These are phyloP conservation scores for Glaucopsyche alexis DNA, from an alignment of 2,888 invertebrate species.

Conservation along the genomic window DNA sequence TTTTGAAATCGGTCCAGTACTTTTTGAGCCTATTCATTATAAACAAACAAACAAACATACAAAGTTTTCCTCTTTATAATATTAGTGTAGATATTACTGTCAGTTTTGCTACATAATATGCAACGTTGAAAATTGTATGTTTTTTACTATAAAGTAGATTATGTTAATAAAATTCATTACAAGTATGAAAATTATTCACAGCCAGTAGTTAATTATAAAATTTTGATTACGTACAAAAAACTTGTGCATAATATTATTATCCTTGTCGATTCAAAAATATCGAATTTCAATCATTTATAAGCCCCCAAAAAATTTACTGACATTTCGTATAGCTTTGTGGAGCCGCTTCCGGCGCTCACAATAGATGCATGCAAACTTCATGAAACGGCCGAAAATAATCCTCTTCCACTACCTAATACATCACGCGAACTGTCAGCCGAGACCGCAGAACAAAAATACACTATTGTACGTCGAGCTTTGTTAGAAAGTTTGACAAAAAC, in stretches of 20 bases:
- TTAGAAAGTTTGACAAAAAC: constrained; percentile 73
- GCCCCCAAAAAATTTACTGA: constrained; percentile 58
- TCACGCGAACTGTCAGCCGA: constrained; percentile 76
- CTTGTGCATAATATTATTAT: constrained; percentile 1
- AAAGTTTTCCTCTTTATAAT: too few species aligned
- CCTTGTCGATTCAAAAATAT: constrained; percentile 59
- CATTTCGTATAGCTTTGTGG: constrained; percentile 70
- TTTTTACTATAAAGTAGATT: not conserved
- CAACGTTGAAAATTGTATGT: not conserved
- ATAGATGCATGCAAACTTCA: constrained; percentile 77
- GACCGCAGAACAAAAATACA: constrained; percentile 78
- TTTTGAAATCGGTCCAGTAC: too few species aligned
- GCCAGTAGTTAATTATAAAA: not conserved
- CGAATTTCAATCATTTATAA: constrained; percentile 55
- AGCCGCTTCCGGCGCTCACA: constrained; percentile 74
- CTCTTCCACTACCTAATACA: constrained; percentile 72
- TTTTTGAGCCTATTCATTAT: too few species aligned
- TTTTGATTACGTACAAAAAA: not conserved
- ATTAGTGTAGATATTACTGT: too few species aligned
- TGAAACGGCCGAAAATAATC: constrained; percentile 80
- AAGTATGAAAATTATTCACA: not conserved
- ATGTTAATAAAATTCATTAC: not conserved
- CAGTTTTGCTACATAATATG: not conserved
- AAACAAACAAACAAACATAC: too few species aligned
- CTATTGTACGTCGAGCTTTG: constrained; percentile 72